Evolutionary conservation across 1,140 invertebrate genomes (phyloP), one percentile per base, ranked within the genome.

Genomic region (Platyura marginata): DNA sequence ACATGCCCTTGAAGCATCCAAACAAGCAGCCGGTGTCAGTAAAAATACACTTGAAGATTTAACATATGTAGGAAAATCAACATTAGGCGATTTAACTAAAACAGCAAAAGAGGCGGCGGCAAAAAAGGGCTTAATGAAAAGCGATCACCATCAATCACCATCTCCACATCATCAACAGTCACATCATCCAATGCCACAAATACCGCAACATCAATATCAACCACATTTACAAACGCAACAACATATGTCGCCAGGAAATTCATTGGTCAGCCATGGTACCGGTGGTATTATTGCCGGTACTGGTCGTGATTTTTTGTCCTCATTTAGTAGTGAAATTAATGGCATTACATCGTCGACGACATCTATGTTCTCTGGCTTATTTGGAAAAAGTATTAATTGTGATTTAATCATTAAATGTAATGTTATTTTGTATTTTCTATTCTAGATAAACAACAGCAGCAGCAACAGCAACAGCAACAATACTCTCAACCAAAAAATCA

Each of bases 321-420:
- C 87, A 53, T 82, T 91, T 51, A 83, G 83, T 51, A 86, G 72
- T 18, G 86, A 90, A 61, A 67, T 92, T 21, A 93, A 92, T 59
- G 88, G 86, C 4, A 73, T 92, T 39, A 87, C 88, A 20, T 78
- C 83, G 8, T 85, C 88, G 52, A 92, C 89, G 0, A 80, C 83
- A 4, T 88, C 76, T 52, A 87, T 92, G 76, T 88, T 94, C 52
- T 89, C 82, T 44, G 88, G 87, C 57, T 71, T 92, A 48, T 92
- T 94, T 57, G 79, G 83, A 22, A 74, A 73, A 59, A 75, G 77
- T 70, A 22, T 41, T 44, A 55, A 49, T 46, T 13, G 13, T 29
- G n/a, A n/a, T 36, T 39, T 21, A 21, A 8, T 19, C 37, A 21
- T 5, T 39, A 15, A 39, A 39, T 21, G 3, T 39, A 20, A 10